These are phyloP conservation scores for Eretmochelys imbricata DNA, from an alignment of 2,113 vertebrate species.

Conservation along the genomic window DNA sequence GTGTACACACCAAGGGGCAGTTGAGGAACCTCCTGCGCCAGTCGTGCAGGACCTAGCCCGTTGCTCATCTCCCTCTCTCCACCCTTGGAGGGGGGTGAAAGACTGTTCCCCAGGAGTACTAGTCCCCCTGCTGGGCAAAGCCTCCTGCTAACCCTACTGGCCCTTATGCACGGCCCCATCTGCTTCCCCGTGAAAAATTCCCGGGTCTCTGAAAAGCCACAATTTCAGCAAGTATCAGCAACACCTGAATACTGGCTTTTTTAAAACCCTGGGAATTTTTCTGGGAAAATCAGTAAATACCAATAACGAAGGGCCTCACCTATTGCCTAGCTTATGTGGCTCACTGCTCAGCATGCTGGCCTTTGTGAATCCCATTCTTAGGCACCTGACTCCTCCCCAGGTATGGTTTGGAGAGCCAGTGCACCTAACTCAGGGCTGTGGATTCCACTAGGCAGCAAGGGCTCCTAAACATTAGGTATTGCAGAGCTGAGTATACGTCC, in stretches of 20 bases:
- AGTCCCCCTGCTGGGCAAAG: neutral
- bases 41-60: neutral
- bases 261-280: neutral
- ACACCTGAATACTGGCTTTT: neutral
- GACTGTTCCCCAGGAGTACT: neutral
- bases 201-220: neutral
- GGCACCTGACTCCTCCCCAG: neutral
- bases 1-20: neutral
- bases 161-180: neutral
- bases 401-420: neutral
- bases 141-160: neutral
- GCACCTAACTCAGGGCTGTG: no score
- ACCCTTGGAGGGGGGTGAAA: neutral
- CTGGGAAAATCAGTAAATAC: neutral
- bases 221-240: neutral
- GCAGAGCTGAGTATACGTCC: neutral
- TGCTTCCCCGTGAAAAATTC: neutral
- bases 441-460: neutral
- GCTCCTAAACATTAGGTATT: neutral
- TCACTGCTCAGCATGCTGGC: neutral
- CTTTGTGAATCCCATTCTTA: neutral
- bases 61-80: neutral
- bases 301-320: neutral
- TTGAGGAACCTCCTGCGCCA: neutral
- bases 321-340: neutral